Conservation (phyloP, 2,888 invertebrate species). For the Proisotoma minuta region DNA sequence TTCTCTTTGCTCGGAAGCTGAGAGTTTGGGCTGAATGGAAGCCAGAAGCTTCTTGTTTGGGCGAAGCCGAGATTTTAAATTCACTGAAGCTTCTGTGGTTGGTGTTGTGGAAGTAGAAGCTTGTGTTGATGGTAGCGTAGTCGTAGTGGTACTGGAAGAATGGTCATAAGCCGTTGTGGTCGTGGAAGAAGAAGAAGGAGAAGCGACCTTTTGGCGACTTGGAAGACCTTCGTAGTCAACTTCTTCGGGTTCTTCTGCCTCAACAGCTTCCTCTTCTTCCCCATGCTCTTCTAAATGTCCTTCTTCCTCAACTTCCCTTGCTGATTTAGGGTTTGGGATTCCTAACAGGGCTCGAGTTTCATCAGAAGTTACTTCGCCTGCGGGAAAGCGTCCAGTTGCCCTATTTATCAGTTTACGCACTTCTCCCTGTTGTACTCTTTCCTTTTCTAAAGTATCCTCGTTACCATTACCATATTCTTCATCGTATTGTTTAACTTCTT, state of each 20-base stretch:
- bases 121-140: not conserved
- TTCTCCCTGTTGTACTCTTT: not conserved
- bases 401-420: slow-evolving; percentile 2
- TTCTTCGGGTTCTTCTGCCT: slow-evolving; percentile 2
- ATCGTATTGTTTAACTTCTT: slow-evolving; percentile 13
- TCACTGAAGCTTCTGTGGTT: slow-evolving; percentile 5
- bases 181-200: slow-evolving; percentile 10
- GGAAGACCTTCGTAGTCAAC: slow-evolving; percentile 12
- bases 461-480: slow-evolving; percentile 12
- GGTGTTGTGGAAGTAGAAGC: slow-evolving; percentile 4
- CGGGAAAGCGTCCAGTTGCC: slow-evolving; percentile 15
- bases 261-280: not conserved
- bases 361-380: slow-evolving; percentile 42
- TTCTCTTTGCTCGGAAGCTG: not conserved
- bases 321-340: slow-evolving; percentile 11
- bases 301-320: slow-evolving; percentile 1
- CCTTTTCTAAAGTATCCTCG: not conserved
- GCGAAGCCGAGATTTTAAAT: slow-evolving; percentile 20
- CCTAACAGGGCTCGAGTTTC: slow-evolving; percentile 39
- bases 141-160: not conserved
- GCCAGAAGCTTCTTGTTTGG: slow-evolving; percentile 16
- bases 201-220: not conserved
- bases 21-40: slow-evolving; percentile 11
- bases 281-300: not conserved
- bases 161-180: not conserved